Percentiles rank a stretch among this genome's conserved stretches.
Evolutionary conservation across 2,888 invertebrate genomes (phyloP).

Genomic region (Aphidoletes aphidimyza): DNA sequence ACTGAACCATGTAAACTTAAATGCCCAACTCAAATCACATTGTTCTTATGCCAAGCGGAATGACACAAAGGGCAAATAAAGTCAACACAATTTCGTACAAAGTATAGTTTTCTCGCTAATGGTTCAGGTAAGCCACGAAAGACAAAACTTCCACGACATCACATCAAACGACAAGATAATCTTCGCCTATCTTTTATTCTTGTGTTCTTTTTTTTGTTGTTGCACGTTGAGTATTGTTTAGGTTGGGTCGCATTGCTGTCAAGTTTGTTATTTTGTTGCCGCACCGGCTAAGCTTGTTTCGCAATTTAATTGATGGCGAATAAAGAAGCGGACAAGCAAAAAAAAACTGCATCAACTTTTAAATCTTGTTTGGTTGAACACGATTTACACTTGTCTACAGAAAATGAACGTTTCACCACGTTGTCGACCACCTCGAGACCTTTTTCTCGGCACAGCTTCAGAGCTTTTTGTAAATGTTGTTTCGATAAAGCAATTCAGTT

Average conservation of each 20-base stretch:
- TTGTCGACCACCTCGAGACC: not conserved
- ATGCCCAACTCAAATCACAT: not conserved
- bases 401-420: not conserved
- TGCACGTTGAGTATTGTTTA: not conserved
- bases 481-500: not conserved
- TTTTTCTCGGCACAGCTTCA: not conserved
- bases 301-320: not conserved
- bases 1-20: not conserved
- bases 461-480: not conserved
- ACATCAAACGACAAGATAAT: constrained; percentile 43
- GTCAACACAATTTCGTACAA: not conserved
- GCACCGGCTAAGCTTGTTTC: not conserved
- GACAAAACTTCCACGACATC: not conserved
- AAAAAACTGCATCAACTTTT: constrained; percentile 34
- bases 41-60: not conserved
- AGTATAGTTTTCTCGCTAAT: not conserved
- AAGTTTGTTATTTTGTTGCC: not conserved
- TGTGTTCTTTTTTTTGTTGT: not conserved
- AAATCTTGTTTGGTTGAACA: constrained; percentile 24
- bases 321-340: not conserved
- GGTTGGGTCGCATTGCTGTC: not conserved
- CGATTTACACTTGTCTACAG: not conserved
- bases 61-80: not conserved
- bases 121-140: constrained; percentile 50
- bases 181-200: not conserved